These are phyloP conservation scores for Pyrrhia umbra DNA, from an alignment of 2,888 invertebrate species.

Conservation along the genomic window DNA sequence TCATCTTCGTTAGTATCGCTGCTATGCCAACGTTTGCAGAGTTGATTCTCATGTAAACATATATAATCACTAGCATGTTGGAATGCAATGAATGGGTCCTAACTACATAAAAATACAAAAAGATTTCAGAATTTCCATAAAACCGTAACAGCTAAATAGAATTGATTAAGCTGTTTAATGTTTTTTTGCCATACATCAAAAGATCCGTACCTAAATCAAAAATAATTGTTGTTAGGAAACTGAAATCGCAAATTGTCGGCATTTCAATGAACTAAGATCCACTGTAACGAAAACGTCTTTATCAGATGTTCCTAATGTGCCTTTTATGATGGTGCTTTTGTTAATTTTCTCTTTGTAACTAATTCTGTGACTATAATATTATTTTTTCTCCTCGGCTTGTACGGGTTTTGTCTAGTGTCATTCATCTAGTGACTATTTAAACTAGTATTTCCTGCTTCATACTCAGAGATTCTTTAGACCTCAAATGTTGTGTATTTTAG, in stretches of 20 bases:
- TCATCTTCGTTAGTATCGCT: constrained; percentile 57
- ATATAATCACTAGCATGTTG: too few species aligned
- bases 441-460: constrained; percentile 57
- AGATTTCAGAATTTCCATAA: constrained; percentile 13
- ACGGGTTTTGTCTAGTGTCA: constrained; percentile 37
- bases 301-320: background rate
- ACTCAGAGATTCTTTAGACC: constrained; percentile 39
- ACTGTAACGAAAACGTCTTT: constrained; percentile 3
- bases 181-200: constrained; percentile 21
- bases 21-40: constrained; percentile 51
- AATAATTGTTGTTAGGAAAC: constrained; percentile 15
- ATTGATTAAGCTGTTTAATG: constrained; percentile 32
- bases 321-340: constrained; percentile 3
- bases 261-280: constrained; percentile 22
- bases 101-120: constrained; percentile 25
- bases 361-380: constrained; percentile 3
- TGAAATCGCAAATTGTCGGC: constrained; percentile 4
- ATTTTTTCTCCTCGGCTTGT: constrained; percentile 16
- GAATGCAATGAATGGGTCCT: constrained; percentile 19
- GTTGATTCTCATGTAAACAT: constrained; percentile 58
- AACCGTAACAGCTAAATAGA: constrained; percentile 36
- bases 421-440: constrained; percentile 48
- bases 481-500: constrained; percentile 45
- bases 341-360: constrained; percentile 10
- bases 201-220: constrained; percentile 9